Conservation (phyloP, 2,888 invertebrate genomes). For the Catocala sponsa region DNA sequence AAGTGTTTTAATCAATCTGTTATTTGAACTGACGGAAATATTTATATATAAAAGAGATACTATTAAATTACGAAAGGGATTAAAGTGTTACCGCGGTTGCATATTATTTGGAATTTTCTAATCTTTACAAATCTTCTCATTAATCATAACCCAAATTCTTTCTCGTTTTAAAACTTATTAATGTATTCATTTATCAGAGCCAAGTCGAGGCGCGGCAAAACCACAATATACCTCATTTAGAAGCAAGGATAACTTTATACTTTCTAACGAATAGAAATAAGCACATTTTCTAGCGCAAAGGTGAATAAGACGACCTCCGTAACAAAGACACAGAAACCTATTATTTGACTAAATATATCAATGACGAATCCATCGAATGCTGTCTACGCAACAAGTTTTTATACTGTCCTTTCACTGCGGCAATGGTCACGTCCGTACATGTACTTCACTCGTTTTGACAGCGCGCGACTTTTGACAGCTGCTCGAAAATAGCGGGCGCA, state of each 20-base stretch:
- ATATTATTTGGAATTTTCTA: slow-evolving; percentile 2
- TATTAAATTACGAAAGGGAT: slow-evolving; percentile 1
- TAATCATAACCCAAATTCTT: slow-evolving; percentile 6
- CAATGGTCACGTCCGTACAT: slow-evolving; percentile 41
- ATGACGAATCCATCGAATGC: slow-evolving; percentile 47
- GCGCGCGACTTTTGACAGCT: slow-evolving; percentile 64
- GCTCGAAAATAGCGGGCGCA: slow-evolving; percentile 55
- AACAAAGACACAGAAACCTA: slow-evolving; percentile 60
- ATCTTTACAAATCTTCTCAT: slow-evolving; percentile 19
- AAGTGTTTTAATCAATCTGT: too few relatives aligned
- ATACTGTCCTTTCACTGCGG: slow-evolving; percentile 53
- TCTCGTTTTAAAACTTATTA: slow-evolving; percentile 17
- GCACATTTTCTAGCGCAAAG: slow-evolving; percentile 69
- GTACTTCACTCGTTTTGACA: slow-evolving; percentile 57
- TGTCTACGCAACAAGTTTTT: slow-evolving; percentile 36
- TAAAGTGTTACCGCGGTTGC: neutral
- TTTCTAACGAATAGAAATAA: slow-evolving; percentile 67
- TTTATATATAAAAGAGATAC: too few relatives aligned
- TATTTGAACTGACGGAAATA: too few relatives aligned
- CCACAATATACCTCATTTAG: slow-evolving; percentile 37
- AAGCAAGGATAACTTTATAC: slow-evolving; percentile 50
- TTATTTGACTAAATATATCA: slow-evolving; percentile 48
- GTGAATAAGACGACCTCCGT: slow-evolving; percentile 64
- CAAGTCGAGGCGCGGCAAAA: slow-evolving; percentile 25
- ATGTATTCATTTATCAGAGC: slow-evolving; percentile 28